Evolutionary conservation across 2,797 vertebrate genomes (phyloP), one percentile per base, ranked within the genome.

Genomic region (Dallia pectoralis): DNA sequence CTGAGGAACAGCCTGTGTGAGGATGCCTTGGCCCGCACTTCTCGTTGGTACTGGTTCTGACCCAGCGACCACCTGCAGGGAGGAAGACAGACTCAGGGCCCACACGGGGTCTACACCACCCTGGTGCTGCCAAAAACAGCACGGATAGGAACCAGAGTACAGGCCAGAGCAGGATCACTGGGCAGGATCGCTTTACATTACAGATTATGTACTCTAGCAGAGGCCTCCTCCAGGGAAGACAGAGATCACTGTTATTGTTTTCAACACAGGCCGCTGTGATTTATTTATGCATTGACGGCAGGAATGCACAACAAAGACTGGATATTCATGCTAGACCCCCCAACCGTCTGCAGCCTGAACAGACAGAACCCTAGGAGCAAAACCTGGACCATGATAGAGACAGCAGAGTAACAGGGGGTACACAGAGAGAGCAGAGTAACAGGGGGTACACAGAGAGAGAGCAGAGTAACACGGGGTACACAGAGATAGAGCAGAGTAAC

Each of bases 181-280:
- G 44, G 19, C 82, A 53, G 79, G 86, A 89, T 90, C 83, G 78
- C 75, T 86, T 91, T 88, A 86, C 90, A 74, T 68, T 61, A n/a
- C 78, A 81, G 87, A 91, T 87, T 82, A 88, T 88, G 80, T 82
- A 81, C 85, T 87, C 87, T 19, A 86, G 76, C 59, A 4, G 78
- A 47, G 78, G 32, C 85, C 77, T 86, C 73, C 72, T 81, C 77
- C 67, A 78, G 71, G 53, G 53, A 76, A 56, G 27, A 11, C n/a
- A n/a, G 25, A 11, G 70, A 70, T 83, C 77, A 12, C 69, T 83
- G 79, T 85, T 89, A 78, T 82, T 79, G 61, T 80, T 88, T 84
- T 74, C 75, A 67, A 78, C 79, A 74, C 56, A 63, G 67, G 4
- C 79, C 77, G 69, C 66, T 14, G 59, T 86, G 84, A 91, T 88